A percentile compares a stretch with the other conserved stretches of the same genome.
These are phyloP conservation scores for Lobophora halterata DNA, from an alignment of 2,888 invertebrate genomes.

Conservation along the genomic window DNA sequence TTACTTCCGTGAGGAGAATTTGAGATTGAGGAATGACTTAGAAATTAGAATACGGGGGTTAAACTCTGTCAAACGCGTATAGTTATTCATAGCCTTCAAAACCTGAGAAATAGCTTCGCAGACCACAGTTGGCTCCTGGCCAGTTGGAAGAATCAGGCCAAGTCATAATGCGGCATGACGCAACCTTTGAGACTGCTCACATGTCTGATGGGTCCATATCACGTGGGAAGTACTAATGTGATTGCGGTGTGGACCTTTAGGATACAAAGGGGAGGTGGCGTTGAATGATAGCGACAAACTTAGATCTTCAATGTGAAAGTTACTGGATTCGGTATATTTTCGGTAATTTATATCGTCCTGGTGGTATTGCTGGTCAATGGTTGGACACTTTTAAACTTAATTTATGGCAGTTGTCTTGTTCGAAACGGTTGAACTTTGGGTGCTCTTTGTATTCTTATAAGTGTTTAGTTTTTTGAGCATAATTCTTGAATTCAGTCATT, in stretches of 20 bases:
- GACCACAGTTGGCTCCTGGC: constrained; percentile 36
- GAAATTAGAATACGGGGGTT: not conserved
- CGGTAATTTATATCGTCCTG: no score
- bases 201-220: constrained; percentile 19
- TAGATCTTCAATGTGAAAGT: no score
- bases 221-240: constrained; percentile 10
- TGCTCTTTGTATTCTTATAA: no score
- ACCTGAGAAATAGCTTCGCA: constrained; percentile 16
- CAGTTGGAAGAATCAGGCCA: constrained; percentile 41
- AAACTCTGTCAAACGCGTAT: constrained; percentile 6
- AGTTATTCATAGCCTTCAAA: constrained; percentile 6
- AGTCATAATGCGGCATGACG: constrained; percentile 46
- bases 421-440: no score
- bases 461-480: no score
- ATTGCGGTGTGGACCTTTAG: constrained; percentile 6
- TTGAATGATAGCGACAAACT: no score
- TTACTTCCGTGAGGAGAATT: no score
- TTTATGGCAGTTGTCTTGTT: no score
- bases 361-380: no score
- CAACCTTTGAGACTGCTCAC: constrained; percentile 21
- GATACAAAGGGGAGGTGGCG: not conserved
- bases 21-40: not conserved
- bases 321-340: no score
- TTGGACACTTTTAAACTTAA: no score
- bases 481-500: no score